A percentile compares a stretch with the other conserved stretches of the same genome.
phyloP scores from a whole-genome alignment of 2,797 vertebrate genomes.

The Cynopterus sphinx region DNA sequence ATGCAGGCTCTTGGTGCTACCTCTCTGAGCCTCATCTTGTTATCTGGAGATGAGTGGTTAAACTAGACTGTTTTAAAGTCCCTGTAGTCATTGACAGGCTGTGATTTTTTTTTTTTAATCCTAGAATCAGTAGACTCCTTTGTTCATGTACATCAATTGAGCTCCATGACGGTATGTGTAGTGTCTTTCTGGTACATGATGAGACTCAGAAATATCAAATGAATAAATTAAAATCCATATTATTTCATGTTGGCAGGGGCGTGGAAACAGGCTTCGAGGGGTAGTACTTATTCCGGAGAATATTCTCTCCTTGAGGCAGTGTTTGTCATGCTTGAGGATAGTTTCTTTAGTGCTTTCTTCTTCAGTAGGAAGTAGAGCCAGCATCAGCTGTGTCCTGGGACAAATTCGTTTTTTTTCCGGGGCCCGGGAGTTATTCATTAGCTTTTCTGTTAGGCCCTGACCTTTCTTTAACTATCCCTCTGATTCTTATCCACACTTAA shows the following conservation, averaged over 20 bases:
- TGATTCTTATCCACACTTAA: not conserved
- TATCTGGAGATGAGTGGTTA: not conserved
- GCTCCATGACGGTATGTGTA: not conserved
- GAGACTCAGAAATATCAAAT: not conserved
- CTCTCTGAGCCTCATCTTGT: not conserved
- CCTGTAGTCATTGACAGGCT: not conserved
- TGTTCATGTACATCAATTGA: not conserved
- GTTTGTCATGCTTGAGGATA: not conserved
- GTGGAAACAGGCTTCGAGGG: not conserved
- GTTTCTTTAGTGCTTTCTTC: not conserved
- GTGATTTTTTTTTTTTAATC: not conserved
- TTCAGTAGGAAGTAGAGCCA: not conserved
- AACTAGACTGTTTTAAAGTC: not conserved
- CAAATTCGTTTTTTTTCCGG: not conserved
- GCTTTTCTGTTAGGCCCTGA: not conserved
- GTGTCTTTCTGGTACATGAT: not conserved
- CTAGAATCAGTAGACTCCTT: not conserved
- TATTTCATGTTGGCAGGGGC: not conserved
- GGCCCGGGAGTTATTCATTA: not conserved
- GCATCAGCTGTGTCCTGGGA: not conserved
- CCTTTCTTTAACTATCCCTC: not conserved
- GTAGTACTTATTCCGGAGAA: not conserved
- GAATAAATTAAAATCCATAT: not conserved
- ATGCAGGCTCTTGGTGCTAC: not conserved
- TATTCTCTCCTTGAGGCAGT: not conserved